Evolutionary conservation across 2,797 vertebrate species (phyloP).

Genomic region (Diplodus puntazzo): DNA sequence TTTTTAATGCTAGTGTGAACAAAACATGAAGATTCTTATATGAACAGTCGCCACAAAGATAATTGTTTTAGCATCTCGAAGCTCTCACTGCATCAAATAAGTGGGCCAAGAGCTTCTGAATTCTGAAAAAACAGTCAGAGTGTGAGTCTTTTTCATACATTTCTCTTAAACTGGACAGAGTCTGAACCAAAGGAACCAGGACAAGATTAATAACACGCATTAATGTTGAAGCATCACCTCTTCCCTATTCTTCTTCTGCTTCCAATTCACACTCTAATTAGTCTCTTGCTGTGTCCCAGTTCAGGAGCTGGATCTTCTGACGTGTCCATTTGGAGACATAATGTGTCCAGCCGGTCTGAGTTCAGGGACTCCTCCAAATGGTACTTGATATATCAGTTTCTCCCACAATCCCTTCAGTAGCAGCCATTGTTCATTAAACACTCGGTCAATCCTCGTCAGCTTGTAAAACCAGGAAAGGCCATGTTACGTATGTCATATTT

Average conservation of each 20-base stretch:
- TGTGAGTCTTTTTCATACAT: constrained; percentile 9
- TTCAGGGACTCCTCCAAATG: constrained; percentile 22
- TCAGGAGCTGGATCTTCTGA: constrained; percentile 28
- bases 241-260: constrained; percentile 11
- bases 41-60: neutral
- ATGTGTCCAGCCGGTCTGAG: constrained; percentile 16
- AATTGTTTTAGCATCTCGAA: neutral
- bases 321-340: constrained; percentile 17
- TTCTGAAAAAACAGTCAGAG: constrained; percentile 16
- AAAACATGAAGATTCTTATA: neutral
- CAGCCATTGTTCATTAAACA: neutral
- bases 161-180: constrained; percentile 6
- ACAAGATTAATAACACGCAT: constrained; percentile 29
- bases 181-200: constrained; percentile 27
- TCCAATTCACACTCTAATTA: constrained; percentile 15
- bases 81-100: neutral
- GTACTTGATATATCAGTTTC: neutral
- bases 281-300: constrained; percentile 40
- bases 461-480: neutral
- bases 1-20: neutral
- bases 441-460: neutral
- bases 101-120: neutral
- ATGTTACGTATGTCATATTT: neutral
- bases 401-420: neutral
- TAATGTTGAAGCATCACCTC: constrained; percentile 23